Evolutionary conservation across 2,797 vertebrate genomes (phyloP), one percentile per base, ranked within the genome.

Genomic region (Novumbra hubbsi): DNA sequence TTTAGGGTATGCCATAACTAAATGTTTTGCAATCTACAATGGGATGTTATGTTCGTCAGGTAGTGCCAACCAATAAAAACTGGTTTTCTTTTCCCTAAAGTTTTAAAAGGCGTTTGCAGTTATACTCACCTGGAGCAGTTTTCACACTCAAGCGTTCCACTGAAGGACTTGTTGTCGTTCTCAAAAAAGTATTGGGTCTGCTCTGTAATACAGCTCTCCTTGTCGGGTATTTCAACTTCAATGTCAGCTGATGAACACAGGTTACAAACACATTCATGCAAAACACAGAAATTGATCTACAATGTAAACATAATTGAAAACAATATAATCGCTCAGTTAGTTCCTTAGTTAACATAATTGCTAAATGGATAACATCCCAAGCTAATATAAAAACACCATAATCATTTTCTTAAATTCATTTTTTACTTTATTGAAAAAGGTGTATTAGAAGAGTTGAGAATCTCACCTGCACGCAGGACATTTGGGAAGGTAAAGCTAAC

Each of bases 111-210:
- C 4, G 11, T 17, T 60, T 60, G 28, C 28, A 11, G 28, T 11
- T 30, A 38, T 6, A 82, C 68, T 84, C 93, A 99, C 97, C 97
- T 96, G 89, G 96, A 95, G 86, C 95, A 98, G 93, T 97, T 98
- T 73, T 89, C 91, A 81, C 95, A 98, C 88, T 96, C 96, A 71
- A 97, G 80, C 2, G 90, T 90, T 17, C 96, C 96, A 77, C 79
- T 81, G 86, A 98, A 96, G 24, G 95, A 92, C 83, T 85, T 89
- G 38, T 92, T 90, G 0, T 90, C 84, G 24, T 90, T 95, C 71
- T 94, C 92, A 71, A 97, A 98, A 93, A 94, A 98, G 91, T 96
- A 99, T 68, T 99, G 97, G 0, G 95, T 98, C 87, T 99, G 97
- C 83, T 97, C 94, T 0, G 95, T 99, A 87, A 98, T 98, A 83